These are phyloP conservation scores for Nematostella vectensis DNA, from an alignment of 92 coral and sea anemone genomes.

Conservation along the genomic window DNA sequence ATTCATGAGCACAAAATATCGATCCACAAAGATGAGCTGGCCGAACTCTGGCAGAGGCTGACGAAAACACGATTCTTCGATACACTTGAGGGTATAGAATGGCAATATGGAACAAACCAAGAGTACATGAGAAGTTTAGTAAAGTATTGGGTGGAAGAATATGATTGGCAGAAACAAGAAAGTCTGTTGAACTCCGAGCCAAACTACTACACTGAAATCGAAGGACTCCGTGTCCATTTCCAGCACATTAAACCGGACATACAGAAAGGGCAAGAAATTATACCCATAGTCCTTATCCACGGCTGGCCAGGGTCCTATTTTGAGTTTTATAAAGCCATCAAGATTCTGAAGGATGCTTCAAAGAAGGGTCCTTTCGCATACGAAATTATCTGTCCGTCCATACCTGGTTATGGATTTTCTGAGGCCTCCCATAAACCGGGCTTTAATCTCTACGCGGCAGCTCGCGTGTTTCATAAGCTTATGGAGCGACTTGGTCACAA, in stretches of 20 bases:
- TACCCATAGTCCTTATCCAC: constrained; percentile 78
- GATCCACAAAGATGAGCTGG: constrained; percentile 39
- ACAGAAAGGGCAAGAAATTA: constrained; percentile 42
- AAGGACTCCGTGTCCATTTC: constrained; percentile 74
- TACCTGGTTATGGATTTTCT: constrained; percentile 90
- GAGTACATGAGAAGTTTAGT: constrained; percentile 53
- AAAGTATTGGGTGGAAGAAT: constrained; percentile 65
- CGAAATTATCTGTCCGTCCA: constrained; percentile 91
- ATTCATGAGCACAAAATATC: constrained; percentile 42
- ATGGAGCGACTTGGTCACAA: constrained; percentile 67
- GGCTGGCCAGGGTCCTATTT: constrained; percentile 99
- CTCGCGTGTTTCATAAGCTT: constrained; percentile 64
- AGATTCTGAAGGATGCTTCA: constrained; percentile 33
- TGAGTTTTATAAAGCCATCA: constrained; percentile 80
- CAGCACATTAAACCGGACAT: constrained; percentile 61
- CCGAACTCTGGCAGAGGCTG: constrained; percentile 55
- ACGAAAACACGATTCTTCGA: constrained; percentile 64
- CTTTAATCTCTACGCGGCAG: constrained; percentile 42
- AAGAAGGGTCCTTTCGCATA: constrained; percentile 47
- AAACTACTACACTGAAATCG: constrained; percentile 58
- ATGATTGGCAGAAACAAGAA: constrained; percentile 80
- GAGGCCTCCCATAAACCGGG: constrained; percentile 87
- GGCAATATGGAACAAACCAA: constrained; percentile 78
- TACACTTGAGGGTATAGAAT: constrained; percentile 55
- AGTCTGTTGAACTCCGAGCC: constrained; percentile 46